Evolutionary conservation across 1,140 invertebrate species (phyloP).

Genomic region (Notospermus geniculatus): DNA sequence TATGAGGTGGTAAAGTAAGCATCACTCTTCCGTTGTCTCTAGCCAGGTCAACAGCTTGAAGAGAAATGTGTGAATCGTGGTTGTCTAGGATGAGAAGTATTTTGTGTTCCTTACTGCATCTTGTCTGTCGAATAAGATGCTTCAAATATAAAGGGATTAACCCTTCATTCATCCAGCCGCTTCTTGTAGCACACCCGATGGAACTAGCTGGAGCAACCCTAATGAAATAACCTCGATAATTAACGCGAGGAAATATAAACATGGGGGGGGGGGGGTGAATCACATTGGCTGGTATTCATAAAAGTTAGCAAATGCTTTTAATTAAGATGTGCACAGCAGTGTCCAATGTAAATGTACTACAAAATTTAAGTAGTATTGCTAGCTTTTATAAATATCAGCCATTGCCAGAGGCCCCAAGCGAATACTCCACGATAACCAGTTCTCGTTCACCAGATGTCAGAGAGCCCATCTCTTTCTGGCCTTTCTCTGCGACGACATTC

Average conservation of each 20-base stretch:
- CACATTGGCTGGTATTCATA: too few relatives aligned
- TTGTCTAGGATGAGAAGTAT: slow-evolving; percentile 26
- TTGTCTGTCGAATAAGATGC: slow-evolving; percentile 50
- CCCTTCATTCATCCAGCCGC: slow-evolving; percentile 22
- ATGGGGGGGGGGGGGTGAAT: slow-evolving; percentile 32
- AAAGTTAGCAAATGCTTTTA: slow-evolving; percentile 31
- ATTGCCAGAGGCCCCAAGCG: slow-evolving; percentile 28
- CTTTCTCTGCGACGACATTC: slow-evolving; percentile 51
- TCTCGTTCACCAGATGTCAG: slow-evolving; percentile 55
- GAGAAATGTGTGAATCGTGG: slow-evolving; percentile 24
- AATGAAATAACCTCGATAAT: slow-evolving; percentile 48
- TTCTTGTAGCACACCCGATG: slow-evolving; percentile 15
- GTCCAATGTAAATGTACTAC: too few relatives aligned
- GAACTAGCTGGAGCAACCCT: slow-evolving; percentile 30
- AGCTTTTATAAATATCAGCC: too few relatives aligned
- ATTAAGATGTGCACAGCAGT: slow-evolving; percentile 34
- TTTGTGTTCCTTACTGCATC: slow-evolving; percentile 30
- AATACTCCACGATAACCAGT: slow-evolving; percentile 26
- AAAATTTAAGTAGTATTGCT: too few relatives aligned
- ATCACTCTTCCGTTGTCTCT: slow-evolving; percentile 28
- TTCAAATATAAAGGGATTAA: slow-evolving; percentile 46
- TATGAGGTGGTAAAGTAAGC: slow-evolving; percentile 26
- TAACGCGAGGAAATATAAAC: slow-evolving; percentile 40
- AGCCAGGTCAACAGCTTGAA: slow-evolving; percentile 32
- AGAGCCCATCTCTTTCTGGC: slow-evolving; percentile 53